Evolutionary conservation across 2,113 vertebrate genomes (phyloP), one percentile per base, ranked within the genome.

Genomic region (Rhineura floridana): DNA sequence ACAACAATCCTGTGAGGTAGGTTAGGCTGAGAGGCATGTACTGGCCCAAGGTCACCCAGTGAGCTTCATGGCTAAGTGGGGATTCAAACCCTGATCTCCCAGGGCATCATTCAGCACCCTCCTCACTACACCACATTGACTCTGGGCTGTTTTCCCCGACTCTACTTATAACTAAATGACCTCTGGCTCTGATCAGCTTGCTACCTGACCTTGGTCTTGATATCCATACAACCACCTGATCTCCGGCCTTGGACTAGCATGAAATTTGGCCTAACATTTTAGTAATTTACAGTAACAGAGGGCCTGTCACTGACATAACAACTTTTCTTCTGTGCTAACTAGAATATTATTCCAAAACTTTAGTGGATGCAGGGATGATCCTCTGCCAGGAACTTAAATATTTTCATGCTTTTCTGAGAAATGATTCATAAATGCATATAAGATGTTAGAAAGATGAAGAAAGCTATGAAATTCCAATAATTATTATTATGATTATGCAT

Each of bases 241-340:
- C 72, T 77, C 55, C 65, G 84, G 55, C 73, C 59, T 65, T 63
- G 42, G 73, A 36, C 73, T 65, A 86, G 73, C 84, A 78, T 28
- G 23, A 78, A 86, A 77, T 42, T 78, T 15, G 21, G 73, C 42
- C 59, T 77, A 86, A 86, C 73, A 28, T 77, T 44, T 25, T 2
- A 3, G 3, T 50, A n/a, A 42, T 59, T 90, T 86, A 78, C 63
- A 44, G 12, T 72, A 84, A 86, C 19, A 85, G 50, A 48, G 39
- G 13, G 46, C 91, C 25, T 84, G 77, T 46, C 39, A 78, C 25
- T 81, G 79, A 15, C 39, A 63, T 67, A 44, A 30, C 75, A 13
- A 44, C 0, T 78, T 90, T 92, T 59, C 65, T 90, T 62, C 63
- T 46, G 59, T 75, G 42, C 8, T 90, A 72, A 78, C 25, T 90